Evolutionary conservation across 2,113 vertebrate species (phyloP).

Genomic region (rabbit (Oryctolagus cuniculus)): DNA sequence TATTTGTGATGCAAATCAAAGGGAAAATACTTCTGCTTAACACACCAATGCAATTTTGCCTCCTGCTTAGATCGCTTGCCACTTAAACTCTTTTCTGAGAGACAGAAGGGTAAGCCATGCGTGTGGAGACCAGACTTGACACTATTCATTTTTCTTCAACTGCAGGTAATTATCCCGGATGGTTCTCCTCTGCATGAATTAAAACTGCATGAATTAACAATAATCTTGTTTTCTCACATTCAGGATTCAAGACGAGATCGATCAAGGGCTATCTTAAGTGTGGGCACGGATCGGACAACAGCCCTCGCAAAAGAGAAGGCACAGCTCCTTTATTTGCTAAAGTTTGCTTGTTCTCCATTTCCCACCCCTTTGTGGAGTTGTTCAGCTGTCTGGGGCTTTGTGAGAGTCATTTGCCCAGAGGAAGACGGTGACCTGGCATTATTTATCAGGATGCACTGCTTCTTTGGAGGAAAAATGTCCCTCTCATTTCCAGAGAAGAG

Average conservation of each 20-base stretch:
- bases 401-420: not conserved
- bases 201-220: constrained; percentile 64
- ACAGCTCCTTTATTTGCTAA: constrained; percentile 12
- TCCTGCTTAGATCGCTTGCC: constrained; percentile 64
- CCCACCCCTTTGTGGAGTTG: not conserved
- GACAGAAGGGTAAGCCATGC: constrained; percentile 53
- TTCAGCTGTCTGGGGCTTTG: not conserved
- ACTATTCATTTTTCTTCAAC: constrained; percentile 71
- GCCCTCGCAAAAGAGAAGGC: not conserved
- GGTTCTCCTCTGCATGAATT: constrained; percentile 78
- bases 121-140: constrained; percentile 68
- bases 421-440: not conserved
- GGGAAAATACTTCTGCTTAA: constrained; percentile 61
- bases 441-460: not conserved
- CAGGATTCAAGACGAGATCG: constrained; percentile 66
- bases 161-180: constrained; percentile 79
- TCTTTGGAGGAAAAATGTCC: not conserved
- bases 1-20: constrained; percentile 76
- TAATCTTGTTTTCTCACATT: constrained; percentile 66
- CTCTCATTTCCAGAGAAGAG: not conserved
- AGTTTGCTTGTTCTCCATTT: not conserved
- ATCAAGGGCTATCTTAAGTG: not conserved
- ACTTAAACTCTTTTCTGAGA: constrained; percentile 70
- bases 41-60: constrained; percentile 30
- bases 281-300: constrained; percentile 37